Percentiles rank a stretch among this genome's conserved stretches.
Evolutionary conservation across 2,797 vertebrate genomes (phyloP).

Genomic region (Aselliscus stoliczkanus): DNA sequence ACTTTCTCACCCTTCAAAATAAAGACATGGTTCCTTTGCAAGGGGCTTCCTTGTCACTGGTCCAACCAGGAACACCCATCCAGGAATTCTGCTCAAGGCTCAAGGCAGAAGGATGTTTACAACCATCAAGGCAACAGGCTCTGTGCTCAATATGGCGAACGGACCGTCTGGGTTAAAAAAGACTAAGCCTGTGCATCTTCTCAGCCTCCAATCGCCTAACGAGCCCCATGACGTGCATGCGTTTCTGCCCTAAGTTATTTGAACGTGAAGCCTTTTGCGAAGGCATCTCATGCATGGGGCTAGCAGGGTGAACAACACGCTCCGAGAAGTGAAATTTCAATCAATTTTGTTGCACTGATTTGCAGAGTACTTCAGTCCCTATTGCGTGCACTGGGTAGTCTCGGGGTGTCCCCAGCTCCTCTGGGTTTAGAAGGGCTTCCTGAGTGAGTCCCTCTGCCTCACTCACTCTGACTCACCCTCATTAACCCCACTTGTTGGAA

Average conservation of each 20-base stretch:
- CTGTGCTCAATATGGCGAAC: accelerated
- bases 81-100: not conserved
- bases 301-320: not conserved
- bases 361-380: not conserved
- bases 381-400: accelerated
- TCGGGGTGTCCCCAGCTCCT: too few relatives aligned
- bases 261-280: not conserved
- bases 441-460: accelerated
- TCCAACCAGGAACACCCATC: not conserved
- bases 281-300: not conserved
- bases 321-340: not conserved
- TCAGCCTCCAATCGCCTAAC: not conserved
- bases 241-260: not conserved
- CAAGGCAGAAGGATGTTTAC: accelerated
- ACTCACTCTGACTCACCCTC: not conserved
- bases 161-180: not conserved
- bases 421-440: not conserved
- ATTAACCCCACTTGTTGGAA: not conserved
- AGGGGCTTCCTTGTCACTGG: not conserved
- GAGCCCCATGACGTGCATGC: not conserved
- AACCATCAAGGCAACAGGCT: not conserved
- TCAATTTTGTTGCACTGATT: not conserved
- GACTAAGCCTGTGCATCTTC: not conserved
- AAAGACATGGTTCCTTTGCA: not conserved
- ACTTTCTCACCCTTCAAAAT: not conserved